phyloP scores from a whole-genome alignment of 2,797 vertebrate species.

The Clarias laeviceps region DNA sequence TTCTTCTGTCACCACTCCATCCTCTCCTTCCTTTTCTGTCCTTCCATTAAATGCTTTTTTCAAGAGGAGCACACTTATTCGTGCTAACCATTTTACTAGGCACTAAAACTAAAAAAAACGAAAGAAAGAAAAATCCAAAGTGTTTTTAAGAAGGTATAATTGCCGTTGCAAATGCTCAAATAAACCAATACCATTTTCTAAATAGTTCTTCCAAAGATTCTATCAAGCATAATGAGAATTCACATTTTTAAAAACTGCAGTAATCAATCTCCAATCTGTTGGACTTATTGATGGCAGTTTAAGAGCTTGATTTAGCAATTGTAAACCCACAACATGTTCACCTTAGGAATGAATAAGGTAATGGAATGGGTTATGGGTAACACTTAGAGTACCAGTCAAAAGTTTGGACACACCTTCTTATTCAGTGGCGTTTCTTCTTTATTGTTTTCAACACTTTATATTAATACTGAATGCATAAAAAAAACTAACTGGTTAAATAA shows the following conservation, averaged over 20 bases:
- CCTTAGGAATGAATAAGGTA: not conserved
- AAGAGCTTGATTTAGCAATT: not conserved
- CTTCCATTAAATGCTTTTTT: not conserved
- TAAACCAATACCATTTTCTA: not conserved
- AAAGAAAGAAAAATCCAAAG: not conserved
- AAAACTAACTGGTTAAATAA: no score
- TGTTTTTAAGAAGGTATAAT: not conserved
- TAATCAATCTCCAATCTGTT: not conserved
- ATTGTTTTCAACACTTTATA: no score
- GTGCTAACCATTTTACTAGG: not conserved
- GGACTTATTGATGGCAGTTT: not conserved
- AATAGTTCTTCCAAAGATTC: not conserved
- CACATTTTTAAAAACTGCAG: not conserved
- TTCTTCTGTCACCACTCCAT: slow-evolving; percentile 8
- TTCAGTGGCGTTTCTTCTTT: no score
- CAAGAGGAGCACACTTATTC: not conserved
- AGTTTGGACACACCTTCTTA: no score
- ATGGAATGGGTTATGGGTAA: not conserved
- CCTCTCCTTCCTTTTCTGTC: slow-evolving; percentile 7
- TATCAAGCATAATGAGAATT: not conserved
- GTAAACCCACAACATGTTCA: not conserved
- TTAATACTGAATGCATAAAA: no score
- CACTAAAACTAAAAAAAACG: not conserved
- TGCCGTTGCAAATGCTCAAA: not conserved
- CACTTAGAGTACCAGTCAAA: not conserved